Base-by-base conservation (phyloP, 2,113 vertebrate genomes). In the Leucopsar rothschildi region DNA sequence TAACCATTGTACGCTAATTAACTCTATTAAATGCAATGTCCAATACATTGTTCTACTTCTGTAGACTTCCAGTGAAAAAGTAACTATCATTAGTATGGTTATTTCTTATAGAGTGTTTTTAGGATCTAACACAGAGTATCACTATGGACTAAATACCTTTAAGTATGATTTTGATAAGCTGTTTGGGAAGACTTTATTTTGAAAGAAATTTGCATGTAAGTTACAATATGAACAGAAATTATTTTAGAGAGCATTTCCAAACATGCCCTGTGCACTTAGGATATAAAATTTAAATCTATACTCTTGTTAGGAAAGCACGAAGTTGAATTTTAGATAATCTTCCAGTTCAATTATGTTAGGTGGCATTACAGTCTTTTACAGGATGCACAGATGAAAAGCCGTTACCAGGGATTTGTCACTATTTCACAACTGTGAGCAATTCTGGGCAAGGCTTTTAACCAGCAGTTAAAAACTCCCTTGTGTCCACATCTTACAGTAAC, bases 1-100 rank as follows among this genome's bases (percentile, higher is more conserved):
- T 92, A 93, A 93, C 93, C 65, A 86, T 91, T 88, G 82, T 88
- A 88, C 82, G 86, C 90, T 97, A 96, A 97, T 97, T 96, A 96
- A 94, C 86, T 96, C 88, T 61, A 42, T 79, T 92, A 96, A 97
- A 90, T 89, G 70, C 59, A 92, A 42, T 94, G 77, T 84, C 92
- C 95, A 79, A 95, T 91, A 93, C 37, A 69, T 86, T 90, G 82
- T 61, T 97, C 60, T 82, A 88, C 61, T 94, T 95, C 80, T 21
- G 37, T 53, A 82, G 82, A 65, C 79, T 93, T 89, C 65, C 80
- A 93, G 76, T 92, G 72, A 96, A 93, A 93, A 73, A 84, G 47
- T 53, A 73, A n/a, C 56, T 64, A 45, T 52, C 37, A 45, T 14
- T 16, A 90, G 22, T 45, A 49, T 25, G 10, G 35, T 69, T 86